Evolutionary conservation across 2,113 vertebrate species (phyloP).

Genomic region (Pomatorhinus ruficollis): DNA sequence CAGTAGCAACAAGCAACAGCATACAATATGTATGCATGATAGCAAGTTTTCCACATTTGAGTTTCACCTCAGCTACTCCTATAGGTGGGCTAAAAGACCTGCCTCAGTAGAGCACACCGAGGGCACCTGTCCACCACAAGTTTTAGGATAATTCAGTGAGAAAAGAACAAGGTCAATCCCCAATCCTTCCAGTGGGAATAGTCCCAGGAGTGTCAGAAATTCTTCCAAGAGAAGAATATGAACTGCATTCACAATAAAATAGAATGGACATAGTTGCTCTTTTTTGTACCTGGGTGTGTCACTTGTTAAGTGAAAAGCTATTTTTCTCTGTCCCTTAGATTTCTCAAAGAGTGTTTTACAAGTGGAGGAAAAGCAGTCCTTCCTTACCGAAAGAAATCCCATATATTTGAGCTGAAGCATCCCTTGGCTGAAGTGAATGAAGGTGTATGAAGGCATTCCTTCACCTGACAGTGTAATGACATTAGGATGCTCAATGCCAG

Average conservation of each 20-base stretch:
- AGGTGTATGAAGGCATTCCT: neutral
- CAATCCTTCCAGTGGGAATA: neutral
- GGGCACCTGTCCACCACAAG: neutral
- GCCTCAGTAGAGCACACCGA: neutral
- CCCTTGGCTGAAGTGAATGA: neutral
- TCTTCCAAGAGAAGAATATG: neutral
- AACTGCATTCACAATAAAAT: neutral
- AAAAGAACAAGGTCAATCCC: neutral
- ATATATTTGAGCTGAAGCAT: neutral
- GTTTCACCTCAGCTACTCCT: neutral
- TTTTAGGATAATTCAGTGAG: neutral
- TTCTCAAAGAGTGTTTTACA: neutral
- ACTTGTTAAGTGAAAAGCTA: neutral
- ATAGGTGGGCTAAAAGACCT: neutral
- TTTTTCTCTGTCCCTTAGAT: neutral
- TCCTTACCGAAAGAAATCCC: neutral
- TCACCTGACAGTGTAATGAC: neutral
- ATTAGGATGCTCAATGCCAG: neutral
- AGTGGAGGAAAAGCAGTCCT: neutral
- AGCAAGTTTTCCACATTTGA: neutral
- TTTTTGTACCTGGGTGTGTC: neutral
- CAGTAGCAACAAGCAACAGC: neutral
- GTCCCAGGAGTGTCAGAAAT: neutral
- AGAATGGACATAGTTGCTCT: neutral
- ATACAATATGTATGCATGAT: neutral